Conservation (phyloP, 2,113 vertebrate species). For the Chrysemys picta region DNA sequence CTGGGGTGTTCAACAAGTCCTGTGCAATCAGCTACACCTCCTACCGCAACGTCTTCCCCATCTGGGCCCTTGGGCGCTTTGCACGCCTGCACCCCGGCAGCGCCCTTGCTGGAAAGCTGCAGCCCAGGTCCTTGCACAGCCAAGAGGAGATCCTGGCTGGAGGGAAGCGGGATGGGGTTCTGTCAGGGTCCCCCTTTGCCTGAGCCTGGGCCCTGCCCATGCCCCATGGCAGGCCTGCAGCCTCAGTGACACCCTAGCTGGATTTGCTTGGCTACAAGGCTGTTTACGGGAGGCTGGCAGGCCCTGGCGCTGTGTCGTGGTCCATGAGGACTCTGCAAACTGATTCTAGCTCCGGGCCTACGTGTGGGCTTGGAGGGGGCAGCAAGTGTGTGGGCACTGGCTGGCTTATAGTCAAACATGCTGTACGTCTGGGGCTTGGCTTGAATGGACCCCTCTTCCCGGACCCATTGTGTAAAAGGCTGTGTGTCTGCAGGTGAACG, state of each 20-base stretch:
- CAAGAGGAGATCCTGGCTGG: accelerated
- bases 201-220: background rate
- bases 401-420: too few species aligned
- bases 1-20: conserved; percentile 96
- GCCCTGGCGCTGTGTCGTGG: background rate
- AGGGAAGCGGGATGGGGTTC: background rate
- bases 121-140: background rate
- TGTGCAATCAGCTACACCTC: conserved; percentile 94
- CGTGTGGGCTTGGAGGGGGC: too few species aligned
- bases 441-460: too few species aligned
- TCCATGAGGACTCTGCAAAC: background rate
- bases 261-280: background rate
- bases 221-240: background rate
- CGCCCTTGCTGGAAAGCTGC: conserved; percentile 75
- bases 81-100: conserved; percentile 81
- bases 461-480: too few species aligned
- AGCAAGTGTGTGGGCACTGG: too few species aligned
- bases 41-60: conserved; percentile 93
- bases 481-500: too few species aligned
- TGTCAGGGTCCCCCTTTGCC: background rate
- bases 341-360: background rate
- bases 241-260: background rate
- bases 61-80: conserved; percentile 94
- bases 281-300: accelerated
- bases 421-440: too few species aligned